Percentiles rank a stretch among this genome's conserved stretches.
Evolutionary conservation across 1,140 invertebrate genomes (phyloP).

Genomic region (Diprion similis): DNA sequence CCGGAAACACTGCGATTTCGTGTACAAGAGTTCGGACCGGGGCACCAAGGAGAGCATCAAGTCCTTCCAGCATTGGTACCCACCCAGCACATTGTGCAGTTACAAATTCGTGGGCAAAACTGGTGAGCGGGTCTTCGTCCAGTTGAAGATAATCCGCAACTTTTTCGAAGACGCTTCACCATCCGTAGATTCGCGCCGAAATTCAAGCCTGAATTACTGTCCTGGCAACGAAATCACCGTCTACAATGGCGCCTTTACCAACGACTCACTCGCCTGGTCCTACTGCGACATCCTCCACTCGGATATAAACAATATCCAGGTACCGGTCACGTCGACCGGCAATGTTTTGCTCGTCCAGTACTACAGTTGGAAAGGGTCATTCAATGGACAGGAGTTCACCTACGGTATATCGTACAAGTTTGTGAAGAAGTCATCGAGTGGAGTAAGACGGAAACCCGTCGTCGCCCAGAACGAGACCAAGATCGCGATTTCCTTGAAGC

Average conservation of each 20-base stretch:
- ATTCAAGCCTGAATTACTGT: conserved; percentile 42
- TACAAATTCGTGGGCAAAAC: conserved; percentile 46
- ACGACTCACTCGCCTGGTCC: conserved; percentile 48
- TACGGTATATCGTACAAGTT: conserved; percentile 52
- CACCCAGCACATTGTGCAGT: conserved; percentile 47
- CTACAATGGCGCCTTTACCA: conserved; percentile 46
- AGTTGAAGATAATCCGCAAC: conserved; percentile 47
- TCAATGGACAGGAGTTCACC: conserved; percentile 50
- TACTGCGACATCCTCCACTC: conserved; percentile 49
- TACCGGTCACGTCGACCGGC: conserved; percentile 41
- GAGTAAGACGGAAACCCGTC: conserved; percentile 32
- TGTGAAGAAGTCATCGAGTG: conserved; percentile 32
- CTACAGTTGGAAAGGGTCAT: conserved; percentile 50
- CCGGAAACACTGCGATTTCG: conserved; percentile 42
- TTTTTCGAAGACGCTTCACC: conserved; percentile 30
- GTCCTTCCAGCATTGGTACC: conserved; percentile 47
- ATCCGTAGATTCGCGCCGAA: conserved; percentile 27
- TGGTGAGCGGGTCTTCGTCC: conserved; percentile 42
- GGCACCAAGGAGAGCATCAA: conserved; percentile 36
- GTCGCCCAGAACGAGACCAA: conserved; percentile 34
- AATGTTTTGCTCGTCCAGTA: conserved; percentile 48
- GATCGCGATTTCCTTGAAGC: conserved; percentile 47
- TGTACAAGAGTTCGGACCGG: conserved; percentile 38
- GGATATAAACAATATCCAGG: conserved; percentile 54
- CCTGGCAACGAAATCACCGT: conserved; percentile 51